phyloP scores from a whole-genome alignment of 2,113 vertebrate genomes.

The Catharus fuscescens region DNA sequence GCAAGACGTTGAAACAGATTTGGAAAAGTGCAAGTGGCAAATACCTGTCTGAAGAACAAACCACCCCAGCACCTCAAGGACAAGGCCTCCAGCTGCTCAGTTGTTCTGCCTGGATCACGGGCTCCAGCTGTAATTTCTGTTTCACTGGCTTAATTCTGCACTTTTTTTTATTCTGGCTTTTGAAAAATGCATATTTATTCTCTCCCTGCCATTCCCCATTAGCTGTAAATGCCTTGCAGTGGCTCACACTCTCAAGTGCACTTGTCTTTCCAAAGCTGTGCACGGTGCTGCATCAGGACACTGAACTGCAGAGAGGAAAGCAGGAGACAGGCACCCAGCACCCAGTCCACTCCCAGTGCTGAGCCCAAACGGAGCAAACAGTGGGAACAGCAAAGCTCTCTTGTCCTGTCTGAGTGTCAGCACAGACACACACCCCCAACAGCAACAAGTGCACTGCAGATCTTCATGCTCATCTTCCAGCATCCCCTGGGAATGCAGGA shows the following conservation, averaged over 20 bases:
- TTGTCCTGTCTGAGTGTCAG: neutral
- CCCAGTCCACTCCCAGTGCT: neutral
- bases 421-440: fast-evolving
- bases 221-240: slow-evolving; percentile 39
- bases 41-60: slow-evolving; percentile 7
- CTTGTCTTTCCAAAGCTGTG: neutral
- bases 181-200: slow-evolving; percentile 3
- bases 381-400: neutral
- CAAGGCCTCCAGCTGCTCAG: slow-evolving; percentile 40
- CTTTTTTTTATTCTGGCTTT: slow-evolving; percentile 7
- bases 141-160: neutral
- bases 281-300: neutral
- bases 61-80: neutral
- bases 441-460: neutral
- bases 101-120: neutral
- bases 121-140: slow-evolving; percentile 33
- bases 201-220: neutral
- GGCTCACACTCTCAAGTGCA: neutral
- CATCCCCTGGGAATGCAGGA: neutral
- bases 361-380: neutral
- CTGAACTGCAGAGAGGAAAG: neutral
- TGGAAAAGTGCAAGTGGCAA: slow-evolving; percentile 1
- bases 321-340: neutral
- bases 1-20: slow-evolving; percentile 1
- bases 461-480: neutral